These are phyloP conservation scores for Valencia hispanica DNA, from an alignment of 2,797 vertebrate genomes.

Conservation along the genomic window DNA sequence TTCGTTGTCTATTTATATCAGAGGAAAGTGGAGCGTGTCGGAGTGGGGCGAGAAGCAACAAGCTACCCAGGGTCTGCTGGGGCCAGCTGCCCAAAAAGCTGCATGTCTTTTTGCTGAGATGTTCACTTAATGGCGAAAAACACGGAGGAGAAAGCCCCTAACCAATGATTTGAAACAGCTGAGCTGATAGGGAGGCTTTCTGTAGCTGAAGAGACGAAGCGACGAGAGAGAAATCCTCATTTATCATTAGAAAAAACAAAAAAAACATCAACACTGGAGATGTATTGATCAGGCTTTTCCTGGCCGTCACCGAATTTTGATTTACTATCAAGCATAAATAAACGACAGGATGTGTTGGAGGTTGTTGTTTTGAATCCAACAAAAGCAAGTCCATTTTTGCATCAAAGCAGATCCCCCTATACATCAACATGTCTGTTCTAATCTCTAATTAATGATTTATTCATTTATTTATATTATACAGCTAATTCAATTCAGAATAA, in stretches of 20 bases:
- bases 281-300: background rate
- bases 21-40: conserved; percentile 78
- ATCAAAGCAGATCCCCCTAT: too few species aligned
- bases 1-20: conserved; percentile 85
- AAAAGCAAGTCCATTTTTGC: background rate
- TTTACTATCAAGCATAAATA: background rate
- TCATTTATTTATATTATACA: too few species aligned
- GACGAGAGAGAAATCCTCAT: background rate
- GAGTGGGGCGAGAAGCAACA: conserved; percentile 62
- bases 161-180: conserved; percentile 28
- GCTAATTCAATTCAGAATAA: background rate
- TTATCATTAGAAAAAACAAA: background rate
- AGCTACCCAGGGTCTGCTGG: conserved; percentile 59
- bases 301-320: background rate
- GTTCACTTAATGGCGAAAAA: conserved; percentile 2
- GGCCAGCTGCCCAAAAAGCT: conserved; percentile 71
- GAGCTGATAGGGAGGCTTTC: conserved; percentile 5
- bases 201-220: background rate
- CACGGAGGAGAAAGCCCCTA: conserved; percentile 1
- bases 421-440: too few species aligned
- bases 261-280: background rate
- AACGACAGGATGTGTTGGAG: background rate
- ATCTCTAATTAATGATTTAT: too few species aligned
- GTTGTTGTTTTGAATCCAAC: background rate
- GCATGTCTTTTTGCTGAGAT: conserved; percentile 30